Evolutionary conservation across 2,113 vertebrate species (phyloP).

Genomic region (Probosciger aterrimus): DNA sequence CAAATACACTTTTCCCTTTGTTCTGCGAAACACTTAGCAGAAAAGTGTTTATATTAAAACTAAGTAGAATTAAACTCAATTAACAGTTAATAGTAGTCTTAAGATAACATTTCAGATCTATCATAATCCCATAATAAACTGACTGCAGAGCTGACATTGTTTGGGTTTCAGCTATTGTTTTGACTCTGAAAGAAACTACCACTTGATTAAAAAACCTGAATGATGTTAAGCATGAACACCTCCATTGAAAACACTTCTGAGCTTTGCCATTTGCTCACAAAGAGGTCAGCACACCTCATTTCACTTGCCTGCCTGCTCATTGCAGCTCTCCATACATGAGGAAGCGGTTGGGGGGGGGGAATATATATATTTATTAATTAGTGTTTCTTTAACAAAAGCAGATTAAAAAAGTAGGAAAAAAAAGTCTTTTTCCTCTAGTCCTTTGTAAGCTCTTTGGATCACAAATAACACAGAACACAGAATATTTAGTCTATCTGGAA

Average conservation of each 20-base stretch:
- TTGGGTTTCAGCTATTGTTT: constrained; percentile 21
- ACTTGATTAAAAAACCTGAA: neutral
- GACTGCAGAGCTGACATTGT: neutral
- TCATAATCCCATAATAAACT: neutral
- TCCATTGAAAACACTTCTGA: neutral
- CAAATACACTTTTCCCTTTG: neutral
- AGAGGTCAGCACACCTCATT: neutral
- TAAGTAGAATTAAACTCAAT: constrained; percentile 20
- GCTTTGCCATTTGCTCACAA: neutral
- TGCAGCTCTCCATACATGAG: fast-evolving
- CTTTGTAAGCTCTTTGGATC: neutral
- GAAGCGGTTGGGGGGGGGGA: neutral
- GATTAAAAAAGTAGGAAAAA: neutral
- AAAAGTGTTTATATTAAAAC: neutral
- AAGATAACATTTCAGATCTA: constrained; percentile 5
- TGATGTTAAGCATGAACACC: neutral
- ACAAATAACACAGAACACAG: neutral
- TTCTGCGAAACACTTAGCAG: neutral
- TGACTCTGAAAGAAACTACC: neutral
- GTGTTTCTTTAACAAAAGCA: neutral
- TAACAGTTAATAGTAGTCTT: neutral
- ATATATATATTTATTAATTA: neutral
- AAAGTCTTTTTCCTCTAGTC: neutral
- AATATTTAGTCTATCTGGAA: neutral
- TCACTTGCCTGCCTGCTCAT: neutral